Base-by-base conservation (phyloP, 2,113 vertebrate genomes). In the Syngnathus scovelli region DNA sequence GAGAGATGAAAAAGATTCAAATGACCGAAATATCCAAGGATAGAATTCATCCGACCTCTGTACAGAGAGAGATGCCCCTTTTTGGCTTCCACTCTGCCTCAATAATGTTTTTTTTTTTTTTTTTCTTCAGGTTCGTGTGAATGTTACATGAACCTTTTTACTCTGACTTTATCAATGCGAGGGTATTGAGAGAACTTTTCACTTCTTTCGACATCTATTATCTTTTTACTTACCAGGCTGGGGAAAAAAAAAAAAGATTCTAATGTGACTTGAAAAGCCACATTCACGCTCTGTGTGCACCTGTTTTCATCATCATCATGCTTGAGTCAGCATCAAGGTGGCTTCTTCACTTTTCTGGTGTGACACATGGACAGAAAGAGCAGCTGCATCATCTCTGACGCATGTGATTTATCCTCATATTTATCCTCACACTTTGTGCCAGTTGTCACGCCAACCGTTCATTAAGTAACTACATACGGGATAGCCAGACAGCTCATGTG, bases 1-100 rank as follows among this genome's bases (percentile, higher is more conserved):
- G 61, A 54, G 65, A 82, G 77, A 79, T 82, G 73, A 69, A 44
- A 55, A 70, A 65, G 58, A 61, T 67, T 48, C 12, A 61, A 58
- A 79, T 67, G 49, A 67, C 71, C 37, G 61, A 71, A 72, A 83
- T 75, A 74, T 68, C 61, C 5, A 27, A 54, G 52, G 72, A 44
- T 66, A 58, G 73, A 74, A 67, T 74, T 63, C 58, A 49, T 75
- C 21, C 19, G 36, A 39, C n/a, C 59, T 48, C 43, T 61, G 54
- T 37, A n/a, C n/a, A 18, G 37, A 10, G 61, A 71, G 68, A 33
- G 7, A 66, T 69, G 78, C 21, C 77, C 68, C 62, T 51, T 43
- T 80, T 78, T 76, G 65, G 66, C 46, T 77, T 48, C 67, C 13
- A 41, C 27, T 49, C 23, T n/a, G 49, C 48, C 21, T 13, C 1